A percentile compares a stretch with the other conserved stretches of the same genome.
phyloP scores from a whole-genome alignment of 2,113 vertebrate genomes.

The Zingel zingel region DNA sequence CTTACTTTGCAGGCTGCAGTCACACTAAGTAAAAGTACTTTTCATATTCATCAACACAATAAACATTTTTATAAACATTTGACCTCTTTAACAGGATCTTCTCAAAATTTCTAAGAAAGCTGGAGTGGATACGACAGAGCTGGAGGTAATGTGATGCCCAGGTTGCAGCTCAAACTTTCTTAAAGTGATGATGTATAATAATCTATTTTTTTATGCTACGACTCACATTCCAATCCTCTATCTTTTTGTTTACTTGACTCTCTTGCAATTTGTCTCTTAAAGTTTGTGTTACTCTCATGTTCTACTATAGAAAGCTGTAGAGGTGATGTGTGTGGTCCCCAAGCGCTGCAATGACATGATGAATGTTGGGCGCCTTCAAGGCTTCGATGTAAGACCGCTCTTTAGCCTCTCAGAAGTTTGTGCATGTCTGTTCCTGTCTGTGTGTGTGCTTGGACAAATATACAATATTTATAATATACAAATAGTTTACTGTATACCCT shows the following conservation, averaged over 20 bases:
- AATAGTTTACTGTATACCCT: neutral
- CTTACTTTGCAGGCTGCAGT: neutral
- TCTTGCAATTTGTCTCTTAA: neutral
- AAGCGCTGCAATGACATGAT: slow-evolving; percentile 99
- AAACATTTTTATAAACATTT: neutral
- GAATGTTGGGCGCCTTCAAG: slow-evolving; percentile 98
- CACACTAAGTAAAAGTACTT: neutral
- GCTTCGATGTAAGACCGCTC: slow-evolving; percentile 92
- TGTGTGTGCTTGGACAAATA: slow-evolving; percentile 3
- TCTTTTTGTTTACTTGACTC: neutral
- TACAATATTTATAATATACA: too few relatives aligned
- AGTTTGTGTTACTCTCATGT: slow-evolving; percentile 8
- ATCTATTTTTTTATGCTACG: neutral
- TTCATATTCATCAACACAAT: neutral
- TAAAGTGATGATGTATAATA: neutral
- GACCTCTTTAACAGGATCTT: slow-evolving; percentile 88
- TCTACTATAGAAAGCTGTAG: slow-evolving; percentile 92
- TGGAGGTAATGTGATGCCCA: slow-evolving; percentile 89
- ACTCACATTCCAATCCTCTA: neutral
- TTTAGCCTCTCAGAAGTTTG: neutral
- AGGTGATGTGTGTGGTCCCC: slow-evolving; percentile 98
- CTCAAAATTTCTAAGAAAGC: slow-evolving; percentile 96
- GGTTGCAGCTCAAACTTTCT: neutral
- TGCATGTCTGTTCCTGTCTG: neutral
- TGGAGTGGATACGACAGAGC: slow-evolving; percentile 90